These are phyloP conservation scores for Diadophis punctatus DNA, from an alignment of 2,113 vertebrate species.

Conservation along the genomic window DNA sequence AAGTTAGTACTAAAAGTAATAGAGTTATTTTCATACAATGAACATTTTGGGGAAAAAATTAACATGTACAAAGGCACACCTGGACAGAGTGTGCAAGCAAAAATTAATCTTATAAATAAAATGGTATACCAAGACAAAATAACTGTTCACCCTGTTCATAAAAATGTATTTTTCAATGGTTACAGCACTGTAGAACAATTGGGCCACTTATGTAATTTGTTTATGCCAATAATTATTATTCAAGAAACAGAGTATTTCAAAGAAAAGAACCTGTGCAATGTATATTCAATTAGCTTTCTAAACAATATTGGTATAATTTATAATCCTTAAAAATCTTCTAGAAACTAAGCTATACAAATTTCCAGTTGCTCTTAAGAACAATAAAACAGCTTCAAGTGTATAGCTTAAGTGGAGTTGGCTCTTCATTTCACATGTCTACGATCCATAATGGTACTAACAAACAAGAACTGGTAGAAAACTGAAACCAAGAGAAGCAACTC, in stretches of 20 bases:
- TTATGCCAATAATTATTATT: not conserved
- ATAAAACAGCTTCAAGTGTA: not conserved
- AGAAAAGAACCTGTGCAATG: not conserved
- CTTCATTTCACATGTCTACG: not conserved
- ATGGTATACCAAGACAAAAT: not conserved
- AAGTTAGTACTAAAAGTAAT: not conserved
- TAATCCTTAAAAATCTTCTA: not conserved
- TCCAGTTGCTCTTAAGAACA: not conserved
- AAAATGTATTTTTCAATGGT: not conserved
- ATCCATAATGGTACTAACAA: not conserved
- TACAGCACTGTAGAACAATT: not conserved
- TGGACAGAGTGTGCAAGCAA: not conserved
- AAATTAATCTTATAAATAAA: not conserved
- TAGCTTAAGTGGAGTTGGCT: not conserved
- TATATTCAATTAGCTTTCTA: not conserved
- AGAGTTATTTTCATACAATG: not conserved
- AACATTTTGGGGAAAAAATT: rapidly evolving
- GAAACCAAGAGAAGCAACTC: not conserved
- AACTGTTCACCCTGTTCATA: not conserved
- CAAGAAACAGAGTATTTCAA: not conserved
- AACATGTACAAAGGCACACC: not conserved
- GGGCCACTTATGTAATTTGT: not conserved
- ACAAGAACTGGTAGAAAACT: not conserved
- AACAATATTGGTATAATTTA: not conserved
- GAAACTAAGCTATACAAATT: not conserved